Evolutionary conservation across 2,888 invertebrate species (phyloP).

Genomic region (Nymphalis c-album): DNA sequence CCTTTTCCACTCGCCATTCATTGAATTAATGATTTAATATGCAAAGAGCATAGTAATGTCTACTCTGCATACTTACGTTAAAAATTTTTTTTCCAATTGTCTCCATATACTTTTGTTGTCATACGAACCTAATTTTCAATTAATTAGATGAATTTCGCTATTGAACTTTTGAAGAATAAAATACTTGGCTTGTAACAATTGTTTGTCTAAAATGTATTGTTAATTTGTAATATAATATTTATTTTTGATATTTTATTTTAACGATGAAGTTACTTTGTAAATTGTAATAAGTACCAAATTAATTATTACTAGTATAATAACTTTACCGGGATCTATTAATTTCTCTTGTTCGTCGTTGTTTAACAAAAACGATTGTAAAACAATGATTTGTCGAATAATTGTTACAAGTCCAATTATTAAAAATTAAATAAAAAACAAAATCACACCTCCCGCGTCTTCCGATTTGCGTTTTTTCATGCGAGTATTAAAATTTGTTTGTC

Average conservation of each 20-base stretch:
- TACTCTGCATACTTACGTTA: background rate
- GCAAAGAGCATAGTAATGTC: background rate
- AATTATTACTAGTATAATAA: too few species aligned
- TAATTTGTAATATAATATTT: background rate
- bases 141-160: background rate
- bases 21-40: background rate
- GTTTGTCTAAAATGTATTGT: background rate
- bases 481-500: conserved; percentile 20
- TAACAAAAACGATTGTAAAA: too few species aligned
- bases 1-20: too few species aligned
- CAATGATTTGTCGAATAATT: background rate
- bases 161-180: background rate
- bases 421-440: conserved; percentile 35
- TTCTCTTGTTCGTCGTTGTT: too few species aligned
- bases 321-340: too few species aligned
- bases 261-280: too few species aligned
- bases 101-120: background rate
- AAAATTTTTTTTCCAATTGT: background rate
- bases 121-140: background rate
- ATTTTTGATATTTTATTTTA: too few species aligned
- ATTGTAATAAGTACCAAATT: too few species aligned
- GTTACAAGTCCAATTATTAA: background rate
- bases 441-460: conserved; percentile 42
- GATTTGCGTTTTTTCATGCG: conserved; percentile 30
- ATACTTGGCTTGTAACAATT: conserved; percentile 3